Percentiles rank a stretch among this genome's conserved stretches.
Evolutionary conservation across 2,113 vertebrate genomes (phyloP).

Genomic region (Charina bottae): DNA sequence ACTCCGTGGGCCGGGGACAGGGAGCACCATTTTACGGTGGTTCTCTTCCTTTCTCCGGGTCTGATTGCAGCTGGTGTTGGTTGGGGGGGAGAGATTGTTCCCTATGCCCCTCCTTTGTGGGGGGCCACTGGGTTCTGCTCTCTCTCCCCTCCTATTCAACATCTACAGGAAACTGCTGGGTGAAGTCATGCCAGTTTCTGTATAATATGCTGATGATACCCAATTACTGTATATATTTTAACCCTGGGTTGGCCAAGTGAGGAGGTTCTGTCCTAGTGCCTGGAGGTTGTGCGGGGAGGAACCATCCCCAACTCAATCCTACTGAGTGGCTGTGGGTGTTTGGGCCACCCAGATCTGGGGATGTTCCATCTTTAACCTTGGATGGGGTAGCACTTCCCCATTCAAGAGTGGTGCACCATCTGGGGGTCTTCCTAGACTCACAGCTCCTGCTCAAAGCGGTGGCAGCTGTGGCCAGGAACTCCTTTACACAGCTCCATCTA

Average conservation of each 20-base stretch:
- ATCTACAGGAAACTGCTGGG: background rate
- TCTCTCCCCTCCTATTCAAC: background rate
- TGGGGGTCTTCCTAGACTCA: background rate
- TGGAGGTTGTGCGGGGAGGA: background rate
- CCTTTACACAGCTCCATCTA: background rate
- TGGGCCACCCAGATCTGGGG: background rate
- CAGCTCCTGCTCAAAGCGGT: background rate
- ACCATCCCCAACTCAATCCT: background rate
- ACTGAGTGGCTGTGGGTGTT: background rate
- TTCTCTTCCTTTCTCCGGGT: background rate
- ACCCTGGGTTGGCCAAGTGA: background rate
- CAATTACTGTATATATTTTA: background rate
- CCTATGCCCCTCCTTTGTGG: background rate
- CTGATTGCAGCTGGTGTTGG: background rate
- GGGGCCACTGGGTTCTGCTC: background rate
- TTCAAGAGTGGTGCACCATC: background rate
- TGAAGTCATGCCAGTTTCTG: background rate
- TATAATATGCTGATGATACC: background rate
- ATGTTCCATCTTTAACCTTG: background rate
- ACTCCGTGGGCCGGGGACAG: background rate
- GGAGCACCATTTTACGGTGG: background rate
- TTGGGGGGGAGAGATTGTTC: background rate
- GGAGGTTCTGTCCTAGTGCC: background rate
- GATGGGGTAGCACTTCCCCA: background rate
- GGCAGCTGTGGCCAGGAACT: background rate